Conservation (phyloP, 2,888 invertebrate genomes). For the Dendrolimus pini region DNA sequence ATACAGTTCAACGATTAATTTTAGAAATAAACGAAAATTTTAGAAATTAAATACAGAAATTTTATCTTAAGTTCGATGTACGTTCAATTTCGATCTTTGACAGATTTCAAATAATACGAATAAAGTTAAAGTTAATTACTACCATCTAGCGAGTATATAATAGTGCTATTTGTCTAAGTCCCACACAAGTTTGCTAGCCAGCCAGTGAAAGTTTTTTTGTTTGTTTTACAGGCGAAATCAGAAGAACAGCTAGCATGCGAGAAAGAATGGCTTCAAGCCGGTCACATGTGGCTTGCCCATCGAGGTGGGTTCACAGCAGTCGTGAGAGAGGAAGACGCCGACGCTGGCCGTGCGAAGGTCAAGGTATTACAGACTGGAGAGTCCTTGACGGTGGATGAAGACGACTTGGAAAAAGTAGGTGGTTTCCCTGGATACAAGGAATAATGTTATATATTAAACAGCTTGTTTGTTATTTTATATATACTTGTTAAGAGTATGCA, state of each 20-base stretch:
- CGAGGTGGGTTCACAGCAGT: conserved; percentile 93
- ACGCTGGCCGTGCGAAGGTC: conserved; percentile 83
- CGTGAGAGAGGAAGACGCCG: conserved; percentile 84
- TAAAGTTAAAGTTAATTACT: too few species aligned
- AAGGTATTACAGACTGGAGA: conserved; percentile 89
- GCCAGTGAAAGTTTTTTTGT: background rate
- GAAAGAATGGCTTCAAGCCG: conserved; percentile 82
- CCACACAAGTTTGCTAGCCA: too few species aligned
- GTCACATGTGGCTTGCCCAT: conserved; percentile 95
- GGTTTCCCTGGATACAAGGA: background rate
- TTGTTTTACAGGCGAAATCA: conserved; percentile 74
- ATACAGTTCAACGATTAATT: too few species aligned
- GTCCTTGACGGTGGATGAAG: conserved; percentile 92
- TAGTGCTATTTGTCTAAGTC: too few species aligned
- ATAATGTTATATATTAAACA: background rate
- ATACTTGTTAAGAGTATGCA: too few species aligned
- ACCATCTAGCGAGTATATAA: too few species aligned
- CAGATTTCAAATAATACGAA: too few species aligned
- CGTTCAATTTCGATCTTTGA: too few species aligned
- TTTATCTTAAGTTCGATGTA: too few species aligned
- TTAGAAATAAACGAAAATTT: too few species aligned
- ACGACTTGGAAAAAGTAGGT: conserved; percentile 93
- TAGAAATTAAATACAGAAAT: too few species aligned
- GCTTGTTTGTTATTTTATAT: background rate
- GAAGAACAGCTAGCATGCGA: conserved; percentile 80